Evolutionary conservation across 2,888 invertebrate species (phyloP).

Genomic region (Ochropleura plecta): DNA sequence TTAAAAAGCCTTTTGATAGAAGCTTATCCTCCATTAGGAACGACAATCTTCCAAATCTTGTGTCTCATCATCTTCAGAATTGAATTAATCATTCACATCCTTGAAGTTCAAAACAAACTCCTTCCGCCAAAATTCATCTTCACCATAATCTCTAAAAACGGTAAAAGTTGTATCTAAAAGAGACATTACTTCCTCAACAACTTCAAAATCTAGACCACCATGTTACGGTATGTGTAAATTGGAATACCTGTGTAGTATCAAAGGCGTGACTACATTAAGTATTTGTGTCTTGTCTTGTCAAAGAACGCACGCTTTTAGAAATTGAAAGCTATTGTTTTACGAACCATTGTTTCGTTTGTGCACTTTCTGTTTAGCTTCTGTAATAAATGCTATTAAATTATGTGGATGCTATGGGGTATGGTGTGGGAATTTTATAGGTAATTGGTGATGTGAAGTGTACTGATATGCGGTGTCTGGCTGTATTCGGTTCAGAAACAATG

Average conservation of each 20-base stretch:
- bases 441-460: slow-evolving; percentile 21
- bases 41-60: not conserved
- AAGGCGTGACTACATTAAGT: slow-evolving; percentile 52
- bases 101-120: not conserved
- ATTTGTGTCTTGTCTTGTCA: slow-evolving; percentile 57
- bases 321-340: slow-evolving; percentile 69
- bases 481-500: not conserved
- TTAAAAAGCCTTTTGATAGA: not conserved
- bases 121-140: not conserved
- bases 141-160: not conserved
- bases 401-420: slow-evolving; percentile 24
- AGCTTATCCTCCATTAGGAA: not conserved
- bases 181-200: slow-evolving; percentile 12
- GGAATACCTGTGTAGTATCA: slow-evolving; percentile 33
- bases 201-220: slow-evolving; percentile 30
- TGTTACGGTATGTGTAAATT: slow-evolving; percentile 47
- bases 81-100: not conserved
- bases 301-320: slow-evolving; percentile 60
- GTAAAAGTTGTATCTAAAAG: slow-evolving; percentile 12
- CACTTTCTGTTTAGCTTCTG: slow-evolving; percentile 63
- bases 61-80: not conserved
- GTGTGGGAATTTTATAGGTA: slow-evolving; percentile 46
- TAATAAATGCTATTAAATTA: slow-evolving; percentile 48
- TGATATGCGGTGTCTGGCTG: not conserved
- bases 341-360: slow-evolving; percentile 56